Percentiles rank a stretch among this genome's conserved stretches.
Evolutionary conservation across 1,140 invertebrate genomes (phyloP).

Genomic region (Pseudomyrmex sp.): DNA sequence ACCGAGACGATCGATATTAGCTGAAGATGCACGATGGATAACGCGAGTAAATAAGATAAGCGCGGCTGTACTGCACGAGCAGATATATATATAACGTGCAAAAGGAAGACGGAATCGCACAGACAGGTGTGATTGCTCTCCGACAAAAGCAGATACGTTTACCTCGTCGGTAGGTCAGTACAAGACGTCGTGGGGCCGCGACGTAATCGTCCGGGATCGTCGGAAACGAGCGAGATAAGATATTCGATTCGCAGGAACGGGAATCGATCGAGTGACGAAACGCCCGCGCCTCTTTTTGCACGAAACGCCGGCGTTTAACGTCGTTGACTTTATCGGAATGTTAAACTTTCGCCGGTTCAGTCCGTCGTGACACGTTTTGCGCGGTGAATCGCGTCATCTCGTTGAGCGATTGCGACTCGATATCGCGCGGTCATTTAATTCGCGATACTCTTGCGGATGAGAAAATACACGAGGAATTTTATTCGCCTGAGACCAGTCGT

Average conservation of each 20-base stretch:
- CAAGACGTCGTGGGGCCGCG: neutral
- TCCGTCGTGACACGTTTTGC: slow-evolving; percentile 45
- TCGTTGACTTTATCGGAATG: slow-evolving; percentile 67
- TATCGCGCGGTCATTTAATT: neutral
- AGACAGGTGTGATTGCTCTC: too few relatives aligned
- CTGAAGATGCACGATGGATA: too few relatives aligned
- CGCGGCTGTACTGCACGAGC: neutral
- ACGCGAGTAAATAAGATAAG: slow-evolving; percentile 2
- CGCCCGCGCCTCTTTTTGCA: slow-evolving; percentile 13
- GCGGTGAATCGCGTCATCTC: slow-evolving; percentile 44
- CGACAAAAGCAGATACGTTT: neutral
- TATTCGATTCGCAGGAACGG: slow-evolving; percentile 56
- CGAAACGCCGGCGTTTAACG: slow-evolving; percentile 64
- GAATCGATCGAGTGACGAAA: slow-evolving; percentile 57
- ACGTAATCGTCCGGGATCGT: slow-evolving; percentile 52
- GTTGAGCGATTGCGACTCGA: slow-evolving; percentile 7
- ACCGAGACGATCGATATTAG: neutral
- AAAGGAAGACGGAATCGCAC: neutral
- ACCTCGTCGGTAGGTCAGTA: slow-evolving; percentile 67
- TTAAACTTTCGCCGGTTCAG: slow-evolving; percentile 61
- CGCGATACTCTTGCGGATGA: neutral
- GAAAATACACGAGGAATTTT: neutral
- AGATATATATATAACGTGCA: neutral
- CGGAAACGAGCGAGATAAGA: slow-evolving; percentile 63
- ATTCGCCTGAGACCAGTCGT: neutral